Percentiles rank a stretch among this genome's conserved stretches.
Conservation (phyloP, 1,140 invertebrate species). For the Wasmannia auropunctata region DNA sequence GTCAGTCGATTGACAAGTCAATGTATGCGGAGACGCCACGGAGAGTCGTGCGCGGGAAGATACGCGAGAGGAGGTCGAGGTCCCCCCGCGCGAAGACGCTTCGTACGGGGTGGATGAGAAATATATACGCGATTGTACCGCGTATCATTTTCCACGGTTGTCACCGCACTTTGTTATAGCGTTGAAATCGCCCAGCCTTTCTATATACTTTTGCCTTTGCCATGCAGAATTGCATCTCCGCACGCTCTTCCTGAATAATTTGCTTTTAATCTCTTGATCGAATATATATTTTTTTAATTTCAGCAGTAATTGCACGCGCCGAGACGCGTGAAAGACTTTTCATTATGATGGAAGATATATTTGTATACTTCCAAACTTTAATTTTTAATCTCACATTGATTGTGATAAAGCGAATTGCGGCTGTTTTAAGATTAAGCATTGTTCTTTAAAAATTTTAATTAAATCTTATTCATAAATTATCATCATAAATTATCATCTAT, state of each 20-base stretch:
- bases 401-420: not conserved
- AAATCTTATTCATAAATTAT: not conserved
- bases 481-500: not conserved
- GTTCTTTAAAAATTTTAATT: not conserved
- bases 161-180: not conserved
- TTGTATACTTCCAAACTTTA: not conserved
- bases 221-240: not conserved
- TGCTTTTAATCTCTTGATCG: not conserved
- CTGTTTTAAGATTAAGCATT: not conserved
- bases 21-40: constrained; percentile 17
- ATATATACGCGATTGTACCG: constrained; percentile 29
- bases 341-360: not conserved
- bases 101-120: constrained; percentile 34
- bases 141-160: constrained; percentile 49
- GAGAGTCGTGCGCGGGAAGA: constrained; percentile 46
- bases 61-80: constrained; percentile 71
- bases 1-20: constrained; percentile 17
- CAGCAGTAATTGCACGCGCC: not conserved
- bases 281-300: not conserved
- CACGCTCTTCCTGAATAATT: not conserved
- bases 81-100: constrained; percentile 11
- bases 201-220: not conserved
- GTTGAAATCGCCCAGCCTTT: constrained; percentile 1
- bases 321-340: not conserved
- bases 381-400: not conserved